A percentile compares a stretch with the other conserved stretches of the same genome.
phyloP scores from a whole-genome alignment of 2,113 vertebrate genomes.

The Ctenodactylus gundi region DNA sequence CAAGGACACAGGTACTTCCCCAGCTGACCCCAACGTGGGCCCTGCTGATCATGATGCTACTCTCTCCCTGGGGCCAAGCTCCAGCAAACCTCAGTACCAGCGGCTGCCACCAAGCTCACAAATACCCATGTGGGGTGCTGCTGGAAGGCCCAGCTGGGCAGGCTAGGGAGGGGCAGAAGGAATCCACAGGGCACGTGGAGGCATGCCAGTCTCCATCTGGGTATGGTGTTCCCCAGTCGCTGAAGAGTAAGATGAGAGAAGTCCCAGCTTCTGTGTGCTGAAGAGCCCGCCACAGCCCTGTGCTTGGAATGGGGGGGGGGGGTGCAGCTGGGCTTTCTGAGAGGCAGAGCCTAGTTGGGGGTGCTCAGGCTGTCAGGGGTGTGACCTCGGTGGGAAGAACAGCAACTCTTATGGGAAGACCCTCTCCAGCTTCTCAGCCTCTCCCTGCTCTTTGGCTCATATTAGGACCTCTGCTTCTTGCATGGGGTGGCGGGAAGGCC shows the following conservation, averaged over 20 bases:
- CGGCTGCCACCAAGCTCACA: background rate
- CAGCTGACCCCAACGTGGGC: no score
- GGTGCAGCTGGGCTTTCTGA: background rate
- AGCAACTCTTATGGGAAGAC: no score
- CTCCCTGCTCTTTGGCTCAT: background rate
- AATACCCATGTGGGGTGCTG: accelerated
- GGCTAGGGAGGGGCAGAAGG: background rate
- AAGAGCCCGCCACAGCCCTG: no score
- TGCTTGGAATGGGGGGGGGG: no score
- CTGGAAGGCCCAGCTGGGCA: background rate
- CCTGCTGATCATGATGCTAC: background rate
- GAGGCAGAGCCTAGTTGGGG: background rate
- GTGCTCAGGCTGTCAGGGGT: background rate
- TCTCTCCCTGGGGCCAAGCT: no score
- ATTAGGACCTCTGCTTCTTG: background rate
- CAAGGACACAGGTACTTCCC: no score
- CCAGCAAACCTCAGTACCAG: no score
- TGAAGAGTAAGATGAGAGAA: no score
- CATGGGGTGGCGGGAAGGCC: background rate
- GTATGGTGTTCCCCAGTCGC: no score
- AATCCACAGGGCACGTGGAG: background rate
- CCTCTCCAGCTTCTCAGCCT: background rate
- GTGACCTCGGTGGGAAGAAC: background rate
- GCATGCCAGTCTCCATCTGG: no score
- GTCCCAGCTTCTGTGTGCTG: no score